Percentiles rank a stretch among this genome's conserved stretches.
Conservation (phyloP, 2,797 vertebrate species). For the Delichon dasypus region DNA sequence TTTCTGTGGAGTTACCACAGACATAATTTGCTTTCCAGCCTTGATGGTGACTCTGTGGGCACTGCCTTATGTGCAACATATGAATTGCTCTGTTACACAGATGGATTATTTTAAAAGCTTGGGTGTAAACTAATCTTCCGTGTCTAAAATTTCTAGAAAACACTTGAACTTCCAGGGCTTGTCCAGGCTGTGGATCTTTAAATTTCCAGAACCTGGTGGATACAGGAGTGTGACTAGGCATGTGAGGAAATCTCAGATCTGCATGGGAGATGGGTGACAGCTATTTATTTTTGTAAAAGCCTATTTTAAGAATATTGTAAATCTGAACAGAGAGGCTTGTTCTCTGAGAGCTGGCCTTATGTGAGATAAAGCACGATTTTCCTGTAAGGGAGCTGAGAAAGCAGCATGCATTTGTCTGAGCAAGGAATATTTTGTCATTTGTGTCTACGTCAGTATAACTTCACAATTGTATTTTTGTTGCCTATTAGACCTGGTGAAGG, state of each 20-base stretch:
- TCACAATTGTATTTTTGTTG: neutral
- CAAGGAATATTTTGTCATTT: neutral
- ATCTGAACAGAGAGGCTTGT: neutral
- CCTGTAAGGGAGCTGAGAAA: neutral
- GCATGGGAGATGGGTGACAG: neutral
- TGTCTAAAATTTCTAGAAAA: neutral
- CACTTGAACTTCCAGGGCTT: neutral
- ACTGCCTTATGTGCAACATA: neutral
- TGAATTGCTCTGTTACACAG: slow-evolving; percentile 16
- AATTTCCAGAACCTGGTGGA: neutral
- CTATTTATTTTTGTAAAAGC: neutral
- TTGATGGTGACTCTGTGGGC: neutral
- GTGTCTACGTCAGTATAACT: neutral
- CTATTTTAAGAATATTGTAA: neutral
- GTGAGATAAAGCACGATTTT: neutral
- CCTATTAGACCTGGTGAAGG: neutral
- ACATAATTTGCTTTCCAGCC: neutral
- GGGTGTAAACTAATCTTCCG: neutral
- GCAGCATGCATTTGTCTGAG: neutral
- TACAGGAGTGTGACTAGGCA: neutral
- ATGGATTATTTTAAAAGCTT: neutral
- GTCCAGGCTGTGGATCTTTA: neutral
- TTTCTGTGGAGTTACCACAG: neutral
- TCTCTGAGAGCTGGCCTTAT: neutral
- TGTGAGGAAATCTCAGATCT: neutral